Base-by-base conservation (phyloP, 2,888 invertebrate species). In the Stenolophus ochropezus region DNA sequence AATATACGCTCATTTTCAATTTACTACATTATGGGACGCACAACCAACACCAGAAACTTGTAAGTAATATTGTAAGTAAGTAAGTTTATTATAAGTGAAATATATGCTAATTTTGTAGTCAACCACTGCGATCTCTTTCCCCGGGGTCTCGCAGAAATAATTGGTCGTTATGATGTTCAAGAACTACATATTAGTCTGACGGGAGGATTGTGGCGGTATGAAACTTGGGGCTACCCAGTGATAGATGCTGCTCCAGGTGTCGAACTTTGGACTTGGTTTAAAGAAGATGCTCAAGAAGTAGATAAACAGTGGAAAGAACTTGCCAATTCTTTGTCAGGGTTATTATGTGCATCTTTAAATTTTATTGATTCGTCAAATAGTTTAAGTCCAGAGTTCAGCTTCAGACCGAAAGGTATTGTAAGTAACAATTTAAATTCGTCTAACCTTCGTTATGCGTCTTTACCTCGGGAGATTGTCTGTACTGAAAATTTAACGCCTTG, bases 401-500 rank as follows among this genome's bases (percentile, higher is more conserved):
- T 98, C 86, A 92, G 94, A 85, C 98, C 97, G 0, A 91, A 90
- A 82, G 95, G 96, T 51, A 92, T 93, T 53, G 84, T 89, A 4
- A 87, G 88, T 42, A 86, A 88, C 79, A 79, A 82, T 65, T 89
- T 92, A 87, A 88, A 91, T 86, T 89, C 91, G 84, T 91, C 91
- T 86, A 91, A 89, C 85, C 88, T 94, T 58, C 90, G 96, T 85
- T 98, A 98, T 90, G 95, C 98, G 0, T 94, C 96, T n/a, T 89
- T 99, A 83, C 98, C 99, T 0, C 92, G 97, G 84, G 99, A 99
- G 91, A 96, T 97, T 85, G 97, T 98, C 2, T 99, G 99, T 87
- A 99, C 99, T 0, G 99, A 99, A 90, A 99, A 99, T 90, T 90
- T 99, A 85, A 99, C 99, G 11, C 99, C 99, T 0, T 99, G 98